Conservation (phyloP, 2,888 invertebrate species). For the Lepidochrysops patricia region DNA sequence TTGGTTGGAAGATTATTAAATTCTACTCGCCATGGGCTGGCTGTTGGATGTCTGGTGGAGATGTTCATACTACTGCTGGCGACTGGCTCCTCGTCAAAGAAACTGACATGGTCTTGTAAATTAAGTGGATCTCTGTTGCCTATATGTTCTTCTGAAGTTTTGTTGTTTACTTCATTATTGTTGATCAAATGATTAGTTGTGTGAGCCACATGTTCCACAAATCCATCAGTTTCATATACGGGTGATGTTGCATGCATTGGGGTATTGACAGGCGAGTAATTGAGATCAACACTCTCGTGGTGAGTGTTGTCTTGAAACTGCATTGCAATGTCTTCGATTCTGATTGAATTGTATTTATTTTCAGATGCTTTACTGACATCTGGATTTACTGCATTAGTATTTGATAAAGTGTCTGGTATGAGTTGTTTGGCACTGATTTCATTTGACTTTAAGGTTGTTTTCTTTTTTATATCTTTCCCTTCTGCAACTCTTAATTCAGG, state of each 20-base stretch:
- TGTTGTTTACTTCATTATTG: not conserved
- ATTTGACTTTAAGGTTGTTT: not conserved
- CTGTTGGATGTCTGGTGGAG: constrained; percentile 45
- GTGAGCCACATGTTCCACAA: not conserved
- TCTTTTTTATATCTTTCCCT: not conserved
- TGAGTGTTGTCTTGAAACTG: constrained; percentile 40
- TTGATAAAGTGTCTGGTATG: not conserved
- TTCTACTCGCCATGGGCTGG: constrained; percentile 66
- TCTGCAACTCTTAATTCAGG: constrained; percentile 13
- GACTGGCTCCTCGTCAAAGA: constrained; percentile 60
- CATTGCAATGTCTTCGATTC: constrained; percentile 56
- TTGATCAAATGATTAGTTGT: not conserved
- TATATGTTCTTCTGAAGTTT: constrained; percentile 23
- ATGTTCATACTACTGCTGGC: constrained; percentile 63
- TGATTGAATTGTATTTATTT: constrained; percentile 41
- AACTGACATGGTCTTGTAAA: constrained; percentile 47
- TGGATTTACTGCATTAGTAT: not conserved
- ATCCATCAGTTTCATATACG: constrained; percentile 1
- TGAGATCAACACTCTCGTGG: constrained; percentile 35
- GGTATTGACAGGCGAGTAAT: constrained; percentile 55
- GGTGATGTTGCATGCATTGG: constrained; percentile 28
- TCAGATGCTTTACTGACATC: constrained; percentile 14
- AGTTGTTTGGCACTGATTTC: not conserved
- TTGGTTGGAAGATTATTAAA: constrained; percentile 57
- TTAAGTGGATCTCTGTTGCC: constrained; percentile 46